Percentiles rank a stretch among this genome's conserved stretches.
Evolutionary conservation across 2,797 vertebrate genomes (phyloP).

Genomic region (Eulemur albifrons): DNA sequence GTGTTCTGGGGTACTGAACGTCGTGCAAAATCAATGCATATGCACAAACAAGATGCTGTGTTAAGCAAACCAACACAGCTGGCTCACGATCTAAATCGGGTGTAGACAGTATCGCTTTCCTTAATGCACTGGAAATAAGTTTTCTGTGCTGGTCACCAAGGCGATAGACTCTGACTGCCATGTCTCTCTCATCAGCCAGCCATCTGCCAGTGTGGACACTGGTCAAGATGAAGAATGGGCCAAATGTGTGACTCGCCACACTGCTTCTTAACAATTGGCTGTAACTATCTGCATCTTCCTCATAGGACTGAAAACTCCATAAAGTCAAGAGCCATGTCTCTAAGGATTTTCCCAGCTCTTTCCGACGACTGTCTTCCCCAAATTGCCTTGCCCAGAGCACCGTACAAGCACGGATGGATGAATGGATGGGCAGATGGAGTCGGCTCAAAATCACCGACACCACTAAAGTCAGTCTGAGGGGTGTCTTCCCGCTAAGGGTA

Average conservation of each 20-base stretch:
- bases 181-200: not conserved
- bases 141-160: not conserved
- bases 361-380: not conserved
- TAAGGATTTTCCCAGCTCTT: not conserved
- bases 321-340: not conserved
- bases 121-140: not conserved
- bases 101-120: not conserved
- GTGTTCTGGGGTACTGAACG: not conserved
- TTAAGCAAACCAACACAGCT: not conserved
- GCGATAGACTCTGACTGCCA: not conserved
- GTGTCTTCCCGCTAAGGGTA: not conserved
- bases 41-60: not conserved
- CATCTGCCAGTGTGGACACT: not conserved
- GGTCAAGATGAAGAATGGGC: not conserved
- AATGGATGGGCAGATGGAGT: not conserved
- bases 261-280: not conserved
- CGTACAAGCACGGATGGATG: not conserved
- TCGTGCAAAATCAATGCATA: not conserved
- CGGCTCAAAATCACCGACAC: not conserved
- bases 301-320: fast-evolving
- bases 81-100: not conserved
- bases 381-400: not conserved
- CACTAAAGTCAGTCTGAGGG: not conserved
- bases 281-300: not conserved
- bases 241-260: not conserved